Conservation (phyloP, 2,888 invertebrate species). For the Plemyria rubiginata region DNA sequence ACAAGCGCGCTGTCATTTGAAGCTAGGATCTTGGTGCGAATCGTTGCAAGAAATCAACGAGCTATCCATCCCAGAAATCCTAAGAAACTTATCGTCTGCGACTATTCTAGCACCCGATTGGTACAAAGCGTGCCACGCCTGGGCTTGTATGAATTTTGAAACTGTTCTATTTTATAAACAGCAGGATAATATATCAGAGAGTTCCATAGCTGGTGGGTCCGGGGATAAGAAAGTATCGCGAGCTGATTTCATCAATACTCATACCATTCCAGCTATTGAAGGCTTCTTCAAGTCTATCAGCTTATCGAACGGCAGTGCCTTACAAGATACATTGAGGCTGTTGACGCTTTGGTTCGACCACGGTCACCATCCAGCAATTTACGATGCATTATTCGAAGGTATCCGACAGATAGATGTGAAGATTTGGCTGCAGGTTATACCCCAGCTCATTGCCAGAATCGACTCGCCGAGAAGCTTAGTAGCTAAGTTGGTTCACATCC, state of each 20-base stretch:
- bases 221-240: conserved; percentile 75
- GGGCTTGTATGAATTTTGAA: conserved; percentile 99
- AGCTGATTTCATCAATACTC: conserved; percentile 73
- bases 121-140: conserved; percentile 99
- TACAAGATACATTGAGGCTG: conserved; percentile 97
- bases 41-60: conserved; percentile 93
- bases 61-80: conserved; percentile 89
- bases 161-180: conserved; percentile 89
- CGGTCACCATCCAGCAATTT: conserved; percentile 96
- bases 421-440: conserved; percentile 99
- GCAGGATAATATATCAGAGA: conserved; percentile 76
- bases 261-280: conserved; percentile 96
- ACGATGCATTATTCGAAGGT: conserved; percentile 96
- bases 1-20: conserved; percentile 94
- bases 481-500: conserved; percentile 95
- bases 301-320: conserved; percentile 94
- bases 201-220: conserved; percentile 73
- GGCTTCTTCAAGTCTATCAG: conserved; percentile 98
- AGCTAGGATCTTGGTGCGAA: conserved; percentile 98
- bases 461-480: conserved; percentile 96
- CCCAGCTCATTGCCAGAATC: conserved; percentile 98
- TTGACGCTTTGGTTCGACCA: conserved; percentile 99
- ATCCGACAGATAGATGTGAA: conserved; percentile 97
- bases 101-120: conserved; percentile 94
- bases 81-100: conserved; percentile 91